Percentiles rank a stretch among this genome's conserved stretches.
Conservation (phyloP, 2,797 vertebrate species). For the Cynodonichthys magdalenae region DNA sequence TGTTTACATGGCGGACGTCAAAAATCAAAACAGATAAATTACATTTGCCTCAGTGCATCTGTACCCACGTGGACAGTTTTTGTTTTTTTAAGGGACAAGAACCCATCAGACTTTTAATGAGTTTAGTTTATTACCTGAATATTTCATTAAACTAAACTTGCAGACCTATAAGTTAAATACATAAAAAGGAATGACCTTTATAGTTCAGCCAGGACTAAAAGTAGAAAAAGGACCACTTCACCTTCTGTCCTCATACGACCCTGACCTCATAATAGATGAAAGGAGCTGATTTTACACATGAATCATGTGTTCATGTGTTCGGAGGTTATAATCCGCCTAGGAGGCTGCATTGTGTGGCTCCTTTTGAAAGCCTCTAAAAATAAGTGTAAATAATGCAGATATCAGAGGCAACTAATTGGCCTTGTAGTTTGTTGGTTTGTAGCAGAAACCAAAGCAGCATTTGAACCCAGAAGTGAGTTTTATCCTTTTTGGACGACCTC, state of each 20-base stretch:
- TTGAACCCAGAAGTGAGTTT: neutral
- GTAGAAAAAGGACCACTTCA: too few species aligned
- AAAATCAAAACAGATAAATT: slow-evolving; percentile 33
- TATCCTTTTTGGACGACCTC: too few species aligned
- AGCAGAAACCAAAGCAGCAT: neutral
- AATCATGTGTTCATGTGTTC: too few species aligned
- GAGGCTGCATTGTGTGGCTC: neutral
- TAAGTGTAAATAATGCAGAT: neutral
- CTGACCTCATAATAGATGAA: too few species aligned
- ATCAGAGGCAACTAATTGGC: neutral
- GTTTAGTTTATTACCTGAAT: slow-evolving; percentile 9
- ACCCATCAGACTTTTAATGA: slow-evolving; percentile 44
- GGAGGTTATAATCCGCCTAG: too few species aligned
- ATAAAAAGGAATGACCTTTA: too few species aligned
- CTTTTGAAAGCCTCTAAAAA: neutral
- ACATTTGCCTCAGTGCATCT: slow-evolving; percentile 33
- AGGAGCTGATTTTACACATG: too few species aligned
- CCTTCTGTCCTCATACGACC: too few species aligned
- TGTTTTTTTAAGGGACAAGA: slow-evolving; percentile 25
- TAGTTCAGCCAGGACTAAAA: neutral
- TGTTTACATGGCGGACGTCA: slow-evolving; percentile 41
- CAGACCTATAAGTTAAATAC: neutral
- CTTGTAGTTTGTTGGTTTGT: neutral
- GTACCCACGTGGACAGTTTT: slow-evolving; percentile 20
- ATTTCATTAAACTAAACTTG: neutral